phyloP scores from a whole-genome alignment of 2,797 vertebrate genomes.

The Centropyge bicolor region DNA sequence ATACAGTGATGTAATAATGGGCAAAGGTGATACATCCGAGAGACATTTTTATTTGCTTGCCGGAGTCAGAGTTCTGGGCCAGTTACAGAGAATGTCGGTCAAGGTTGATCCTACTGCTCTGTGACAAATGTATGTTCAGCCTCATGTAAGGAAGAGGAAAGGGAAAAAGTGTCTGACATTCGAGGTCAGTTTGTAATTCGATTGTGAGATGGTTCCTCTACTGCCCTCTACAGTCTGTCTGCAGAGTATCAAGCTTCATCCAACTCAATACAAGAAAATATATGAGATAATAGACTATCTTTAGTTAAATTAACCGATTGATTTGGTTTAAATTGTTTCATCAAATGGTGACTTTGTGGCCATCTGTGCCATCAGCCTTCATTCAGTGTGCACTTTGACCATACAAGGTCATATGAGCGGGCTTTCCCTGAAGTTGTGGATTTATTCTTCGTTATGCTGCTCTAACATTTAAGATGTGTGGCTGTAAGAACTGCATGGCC shows the following conservation, averaged over 20 bases:
- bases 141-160: background rate
- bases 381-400: background rate
- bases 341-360: background rate
- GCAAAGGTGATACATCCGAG: background rate
- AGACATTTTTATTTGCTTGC: background rate
- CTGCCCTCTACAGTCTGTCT: conserved; percentile 14
- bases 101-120: background rate
- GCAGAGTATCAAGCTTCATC: background rate
- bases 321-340: background rate
- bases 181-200: background rate
- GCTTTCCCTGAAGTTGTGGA: background rate
- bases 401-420: background rate
- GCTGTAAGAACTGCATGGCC: background rate
- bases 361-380: background rate
- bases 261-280: background rate
- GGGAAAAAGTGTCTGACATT: background rate
- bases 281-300: background rate
- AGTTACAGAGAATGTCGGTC: background rate
- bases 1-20: background rate
- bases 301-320: background rate
- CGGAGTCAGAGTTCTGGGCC: background rate
- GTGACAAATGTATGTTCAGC: conserved; percentile 2
- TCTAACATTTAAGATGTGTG: background rate
- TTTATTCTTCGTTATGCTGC: background rate
- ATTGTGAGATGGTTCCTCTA: background rate